phyloP scores from a whole-genome alignment of 2,888 invertebrate species.

The Drosophila mimetica region DNA sequence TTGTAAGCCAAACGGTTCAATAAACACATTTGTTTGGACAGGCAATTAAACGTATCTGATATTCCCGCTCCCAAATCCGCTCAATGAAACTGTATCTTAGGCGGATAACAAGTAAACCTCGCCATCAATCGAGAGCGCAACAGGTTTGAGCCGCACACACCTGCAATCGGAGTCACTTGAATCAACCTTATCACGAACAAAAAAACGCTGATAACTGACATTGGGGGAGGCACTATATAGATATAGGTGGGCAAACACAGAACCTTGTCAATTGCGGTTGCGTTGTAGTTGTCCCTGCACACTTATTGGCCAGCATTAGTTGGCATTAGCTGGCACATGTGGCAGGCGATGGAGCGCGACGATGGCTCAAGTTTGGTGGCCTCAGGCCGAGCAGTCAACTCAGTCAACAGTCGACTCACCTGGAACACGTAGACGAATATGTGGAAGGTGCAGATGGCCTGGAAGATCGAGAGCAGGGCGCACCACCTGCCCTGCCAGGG shows the following conservation, averaged over 20 bases:
- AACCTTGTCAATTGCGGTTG: slow-evolving; percentile 30
- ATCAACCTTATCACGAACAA: slow-evolving; percentile 13
- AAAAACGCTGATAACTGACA: slow-evolving; percentile 33
- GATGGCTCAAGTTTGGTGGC: no score
- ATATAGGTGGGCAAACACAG: slow-evolving; percentile 1
- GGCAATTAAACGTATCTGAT: slow-evolving; percentile 15
- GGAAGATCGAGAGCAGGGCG: slow-evolving; percentile 86
- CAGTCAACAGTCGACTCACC: slow-evolving; percentile 77
- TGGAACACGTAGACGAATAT: slow-evolving; percentile 87
- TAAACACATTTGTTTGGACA: no score
- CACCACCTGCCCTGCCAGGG: slow-evolving; percentile 87
- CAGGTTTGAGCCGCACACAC: slow-evolving; percentile 20
- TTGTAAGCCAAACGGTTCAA: slow-evolving; percentile 5
- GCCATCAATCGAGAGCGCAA: slow-evolving; percentile 6
- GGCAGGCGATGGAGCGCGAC: slow-evolving; percentile 37
- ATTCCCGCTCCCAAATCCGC: slow-evolving; percentile 6
- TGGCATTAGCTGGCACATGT: slow-evolving; percentile 6
- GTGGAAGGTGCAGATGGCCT: slow-evolving; percentile 88
- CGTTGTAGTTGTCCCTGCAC: slow-evolving; percentile 12
- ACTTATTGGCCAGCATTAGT: neutral
- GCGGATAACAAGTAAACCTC: slow-evolving; percentile 4
- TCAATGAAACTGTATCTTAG: slow-evolving; percentile 31
- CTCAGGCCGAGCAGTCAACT: slow-evolving; percentile 35
- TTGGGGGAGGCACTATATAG: slow-evolving; percentile 8
- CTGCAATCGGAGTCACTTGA: slow-evolving; percentile 7